Conservation (phyloP, 2,113 vertebrate genomes). For the Oriolus oriolus region DNA sequence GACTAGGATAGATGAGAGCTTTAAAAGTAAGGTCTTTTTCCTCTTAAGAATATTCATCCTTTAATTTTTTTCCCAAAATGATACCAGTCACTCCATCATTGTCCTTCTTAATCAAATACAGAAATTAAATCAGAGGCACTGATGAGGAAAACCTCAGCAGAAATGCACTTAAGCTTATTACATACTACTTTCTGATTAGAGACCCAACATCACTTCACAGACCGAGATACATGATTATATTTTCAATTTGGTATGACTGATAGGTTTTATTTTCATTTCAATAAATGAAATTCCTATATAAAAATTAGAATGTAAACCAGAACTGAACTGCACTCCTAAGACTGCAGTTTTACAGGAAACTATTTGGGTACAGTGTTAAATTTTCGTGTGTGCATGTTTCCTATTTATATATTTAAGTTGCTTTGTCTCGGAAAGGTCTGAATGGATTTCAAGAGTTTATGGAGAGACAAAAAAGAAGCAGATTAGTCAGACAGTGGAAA, state of each 20-base stretch:
- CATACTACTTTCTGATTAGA: conserved; percentile 22
- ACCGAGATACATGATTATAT: neutral
- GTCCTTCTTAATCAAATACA: conserved; percentile 22
- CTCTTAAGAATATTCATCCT: neutral
- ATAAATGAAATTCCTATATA: neutral
- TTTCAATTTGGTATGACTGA: conserved; percentile 16
- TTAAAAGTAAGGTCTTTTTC: neutral
- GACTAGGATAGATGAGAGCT: neutral
- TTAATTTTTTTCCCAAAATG: neutral
- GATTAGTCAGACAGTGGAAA: neutral
- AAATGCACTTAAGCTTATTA: conserved; percentile 32
- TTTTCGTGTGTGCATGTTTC: neutral
- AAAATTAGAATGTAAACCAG: neutral
- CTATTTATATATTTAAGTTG: neutral
- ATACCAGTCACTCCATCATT: neutral
- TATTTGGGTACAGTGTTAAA: neutral
- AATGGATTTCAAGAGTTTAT: neutral
- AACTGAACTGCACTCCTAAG: neutral
- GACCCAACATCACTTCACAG: neutral
- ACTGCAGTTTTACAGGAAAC: neutral
- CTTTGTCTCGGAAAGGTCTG: neutral
- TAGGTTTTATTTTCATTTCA: conserved; percentile 16
- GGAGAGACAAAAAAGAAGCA: neutral
- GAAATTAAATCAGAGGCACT: conserved; percentile 37
- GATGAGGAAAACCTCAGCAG: conserved; percentile 9